Evolutionary conservation across 2,888 invertebrate genomes (phyloP).

Genomic region (Clostera curtula): DNA sequence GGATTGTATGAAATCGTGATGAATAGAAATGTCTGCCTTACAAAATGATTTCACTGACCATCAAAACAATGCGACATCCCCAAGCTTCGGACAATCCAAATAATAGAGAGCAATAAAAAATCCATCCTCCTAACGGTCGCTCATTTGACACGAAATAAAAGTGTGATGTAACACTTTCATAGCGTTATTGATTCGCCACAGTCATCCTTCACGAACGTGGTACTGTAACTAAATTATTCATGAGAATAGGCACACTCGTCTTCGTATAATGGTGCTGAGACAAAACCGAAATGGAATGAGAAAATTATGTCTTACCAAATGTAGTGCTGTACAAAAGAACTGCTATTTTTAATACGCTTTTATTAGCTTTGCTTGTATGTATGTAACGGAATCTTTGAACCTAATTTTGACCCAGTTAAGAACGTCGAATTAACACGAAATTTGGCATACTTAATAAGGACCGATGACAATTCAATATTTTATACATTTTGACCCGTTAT

Average conservation of each 20-base stretch:
- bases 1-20: too few species aligned
- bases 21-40: too few species aligned
- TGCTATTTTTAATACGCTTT: too few species aligned
- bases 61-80: conserved; percentile 4
- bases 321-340: too few species aligned
- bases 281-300: conserved; percentile 29
- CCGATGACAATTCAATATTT: too few species aligned
- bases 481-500: too few species aligned
- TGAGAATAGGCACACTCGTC: conserved; percentile 27
- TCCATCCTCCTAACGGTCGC: conserved; percentile 18
- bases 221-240: conserved; percentile 42
- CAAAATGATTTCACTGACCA: conserved; percentile 1
- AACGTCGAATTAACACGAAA: too few species aligned
- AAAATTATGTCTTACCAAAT: too few species aligned
- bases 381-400: too few species aligned
- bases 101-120: conserved; percentile 16
- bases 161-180: conserved; percentile 31
- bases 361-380: too few species aligned
- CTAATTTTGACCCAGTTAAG: too few species aligned
- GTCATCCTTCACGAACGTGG: conserved; percentile 39
- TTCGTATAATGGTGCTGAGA: conserved; percentile 42
- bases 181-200: conserved; percentile 41
- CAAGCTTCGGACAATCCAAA: conserved; percentile 6
- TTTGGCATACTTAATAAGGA: too few species aligned
- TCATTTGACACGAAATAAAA: conserved; percentile 23